phyloP scores from a whole-genome alignment of 1,140 invertebrate species.

The Mylabris phalerata region DNA sequence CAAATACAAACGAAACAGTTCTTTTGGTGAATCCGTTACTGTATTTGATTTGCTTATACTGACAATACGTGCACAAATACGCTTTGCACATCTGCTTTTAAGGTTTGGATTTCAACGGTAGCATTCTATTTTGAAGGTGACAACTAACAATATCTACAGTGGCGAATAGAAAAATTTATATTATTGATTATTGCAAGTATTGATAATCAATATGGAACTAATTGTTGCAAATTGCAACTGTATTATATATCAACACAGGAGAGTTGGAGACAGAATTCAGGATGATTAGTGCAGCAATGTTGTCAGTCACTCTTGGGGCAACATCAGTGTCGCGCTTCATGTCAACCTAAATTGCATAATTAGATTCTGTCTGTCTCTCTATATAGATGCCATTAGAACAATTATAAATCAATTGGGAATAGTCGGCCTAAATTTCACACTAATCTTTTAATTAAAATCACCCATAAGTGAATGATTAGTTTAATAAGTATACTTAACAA shows the following conservation, averaged over 20 bases:
- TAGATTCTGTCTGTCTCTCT: conserved; percentile 32
- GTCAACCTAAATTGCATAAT: conserved; percentile 36
- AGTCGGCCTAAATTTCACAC: conserved; percentile 13
- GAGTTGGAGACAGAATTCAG: conserved; percentile 20
- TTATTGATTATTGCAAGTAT: not conserved
- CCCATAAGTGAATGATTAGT: not conserved
- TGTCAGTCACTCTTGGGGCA: conserved; percentile 34
- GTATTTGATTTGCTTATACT: conserved; percentile 22
- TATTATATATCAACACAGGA: conserved; percentile 7
- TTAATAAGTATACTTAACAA: not conserved
- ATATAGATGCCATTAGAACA: conserved; percentile 32
- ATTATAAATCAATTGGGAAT: conserved; percentile 22
- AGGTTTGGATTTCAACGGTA: conserved; percentile 2
- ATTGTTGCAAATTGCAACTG: conserved; percentile 23
- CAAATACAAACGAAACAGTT: too few relatives aligned
- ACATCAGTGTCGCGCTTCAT: conserved; percentile 26
- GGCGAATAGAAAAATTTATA: too few relatives aligned
- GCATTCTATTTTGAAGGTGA: too few relatives aligned
- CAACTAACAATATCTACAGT: too few relatives aligned
- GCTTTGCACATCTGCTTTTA: conserved; percentile 3
- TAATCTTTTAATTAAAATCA: conserved; percentile 21
- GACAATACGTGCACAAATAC: conserved; percentile 9
- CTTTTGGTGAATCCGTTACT: not conserved
- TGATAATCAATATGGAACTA: conserved; percentile 19
- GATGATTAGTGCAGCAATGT: conserved; percentile 29